These are phyloP conservation scores for Hippocampus kuda DNA, from an alignment of 2,797 vertebrate species.

Conservation along the genomic window DNA sequence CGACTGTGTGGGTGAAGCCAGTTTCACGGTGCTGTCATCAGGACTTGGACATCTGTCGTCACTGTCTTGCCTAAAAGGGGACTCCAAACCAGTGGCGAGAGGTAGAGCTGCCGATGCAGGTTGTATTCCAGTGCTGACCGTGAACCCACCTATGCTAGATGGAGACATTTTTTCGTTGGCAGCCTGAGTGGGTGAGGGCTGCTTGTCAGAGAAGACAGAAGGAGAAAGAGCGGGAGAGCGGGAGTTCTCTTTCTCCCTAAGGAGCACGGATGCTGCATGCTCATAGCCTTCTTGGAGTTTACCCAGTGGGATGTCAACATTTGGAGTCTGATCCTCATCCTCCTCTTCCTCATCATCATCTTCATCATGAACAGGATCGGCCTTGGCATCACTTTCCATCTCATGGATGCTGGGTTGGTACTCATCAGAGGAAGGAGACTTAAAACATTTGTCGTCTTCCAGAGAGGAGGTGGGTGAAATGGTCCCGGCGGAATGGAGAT, in stretches of 20 bases:
- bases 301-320: slow-evolving; percentile 72
- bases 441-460: slow-evolving; percentile 97
- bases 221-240: slow-evolving; percentile 24
- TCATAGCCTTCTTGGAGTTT: slow-evolving; percentile 74
- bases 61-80: slow-evolving; percentile 68
- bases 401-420: slow-evolving; percentile 72
- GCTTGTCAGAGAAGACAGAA: slow-evolving; percentile 27
- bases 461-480: slow-evolving; percentile 97
- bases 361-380: slow-evolving; percentile 60
- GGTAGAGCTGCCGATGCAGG: slow-evolving; percentile 46
- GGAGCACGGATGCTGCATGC: slow-evolving; percentile 56
- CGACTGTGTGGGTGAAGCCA: slow-evolving; percentile 87
- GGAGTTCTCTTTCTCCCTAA: slow-evolving; percentile 59
- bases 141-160: slow-evolving; percentile 36
- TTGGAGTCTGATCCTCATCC: slow-evolving; percentile 74
- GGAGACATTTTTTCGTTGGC: slow-evolving; percentile 37
- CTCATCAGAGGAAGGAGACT: slow-evolving; percentile 92
- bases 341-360: slow-evolving; percentile 80
- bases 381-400: slow-evolving; percentile 63
- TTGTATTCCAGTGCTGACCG: slow-evolving; percentile 38
- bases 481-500: slow-evolving; percentile 91
- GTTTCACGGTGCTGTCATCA: slow-evolving; percentile 91
- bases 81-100: slow-evolving; percentile 51
- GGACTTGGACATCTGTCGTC: slow-evolving; percentile 89
- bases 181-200: slow-evolving; percentile 27